These are phyloP conservation scores for Pangasius sanitwongsei DNA, from an alignment of 2,797 vertebrate genomes.

Conservation along the genomic window DNA sequence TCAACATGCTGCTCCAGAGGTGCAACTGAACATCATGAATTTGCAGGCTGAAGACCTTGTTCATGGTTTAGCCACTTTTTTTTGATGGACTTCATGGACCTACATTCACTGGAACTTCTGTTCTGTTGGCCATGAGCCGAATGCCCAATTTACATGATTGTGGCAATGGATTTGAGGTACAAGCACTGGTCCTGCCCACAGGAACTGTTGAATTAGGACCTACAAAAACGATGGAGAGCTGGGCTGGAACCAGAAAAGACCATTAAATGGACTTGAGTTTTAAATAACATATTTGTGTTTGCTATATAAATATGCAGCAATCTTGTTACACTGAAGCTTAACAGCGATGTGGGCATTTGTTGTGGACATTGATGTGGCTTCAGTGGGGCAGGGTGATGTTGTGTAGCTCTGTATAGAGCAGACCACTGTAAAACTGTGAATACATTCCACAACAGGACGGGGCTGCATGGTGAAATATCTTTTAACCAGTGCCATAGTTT, in stretches of 20 bases:
- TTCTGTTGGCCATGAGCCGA: slow-evolving; percentile 24
- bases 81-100: slow-evolving; percentile 5
- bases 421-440: slow-evolving; percentile 58
- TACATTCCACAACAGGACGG: slow-evolving; percentile 49
- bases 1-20: slow-evolving; percentile 87
- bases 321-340: slow-evolving; percentile 55
- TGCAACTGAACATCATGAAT: slow-evolving; percentile 71
- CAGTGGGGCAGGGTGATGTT: slow-evolving; percentile 47
- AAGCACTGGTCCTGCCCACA: slow-evolving; percentile 33
- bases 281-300: slow-evolving; percentile 29
- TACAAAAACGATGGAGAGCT: slow-evolving; percentile 19
- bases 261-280: slow-evolving; percentile 26
- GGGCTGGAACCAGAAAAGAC: slow-evolving; percentile 58
- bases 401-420: slow-evolving; percentile 59
- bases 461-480: slow-evolving; percentile 24
- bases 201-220: slow-evolving; percentile 19
- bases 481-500: slow-evolving; percentile 39
- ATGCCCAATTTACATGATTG: slow-evolving; percentile 17
- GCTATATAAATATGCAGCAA: slow-evolving; percentile 35
- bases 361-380: slow-evolving; percentile 36
- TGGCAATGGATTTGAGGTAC: slow-evolving; percentile 45
- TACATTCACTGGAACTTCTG: not conserved
- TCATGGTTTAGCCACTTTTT: not conserved
- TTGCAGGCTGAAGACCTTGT: not conserved
- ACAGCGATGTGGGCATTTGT: slow-evolving; percentile 26